Evolutionary conservation across 2,797 vertebrate genomes (phyloP), one percentile per base, ranked within the genome.

Genomic region (Coreius guichenoti): DNA sequence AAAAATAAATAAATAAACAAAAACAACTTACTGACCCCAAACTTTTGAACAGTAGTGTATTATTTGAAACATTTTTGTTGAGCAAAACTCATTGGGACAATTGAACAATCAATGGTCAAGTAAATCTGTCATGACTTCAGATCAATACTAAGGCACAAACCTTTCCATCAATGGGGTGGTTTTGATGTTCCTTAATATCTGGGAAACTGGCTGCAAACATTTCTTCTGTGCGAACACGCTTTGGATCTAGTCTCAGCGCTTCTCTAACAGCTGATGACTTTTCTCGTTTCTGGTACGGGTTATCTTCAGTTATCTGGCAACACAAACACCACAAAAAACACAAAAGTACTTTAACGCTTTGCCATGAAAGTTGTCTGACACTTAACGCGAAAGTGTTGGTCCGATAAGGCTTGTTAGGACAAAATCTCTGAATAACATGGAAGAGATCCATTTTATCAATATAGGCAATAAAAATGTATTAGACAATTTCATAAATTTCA

Each of bases 161-260:
- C 67, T 45, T 80, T 80, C n/a, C 63, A 79, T 54, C 49, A 78
- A 79, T 79, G 31, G 75, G 74, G 49, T 84, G 83, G 63, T 84
- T 78, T 70, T 84, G 19, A 79, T 84, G 83, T 16, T 78, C 47
- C 23, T 51, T 84, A 75, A 84, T 58, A 70, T 85, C 49, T 85
- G 75, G 65, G 19, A 85, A 79, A 33, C 77, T 77, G 56, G 83
- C 49, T 14, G 63, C 26, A 78, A 84, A 85, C 65, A 58, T 77
- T 77, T 77, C 51, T 39, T 75, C 9, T 7, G 9, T 31, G 17
- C 3, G 2, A 47, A 75, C 73, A 21, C 11, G 47, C 17, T 31
- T 51, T 33, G 72, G 47, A 75, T 51, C 29, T 21, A 51, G 17
- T 33, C 47, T 74, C 4, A 75, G 19, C 0, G 73, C 49, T 14